A percentile compares a stretch with the other conserved stretches of the same genome.
Evolutionary conservation across 2,797 vertebrate species (phyloP).

Genomic region (Jordanella pulchra): DNA sequence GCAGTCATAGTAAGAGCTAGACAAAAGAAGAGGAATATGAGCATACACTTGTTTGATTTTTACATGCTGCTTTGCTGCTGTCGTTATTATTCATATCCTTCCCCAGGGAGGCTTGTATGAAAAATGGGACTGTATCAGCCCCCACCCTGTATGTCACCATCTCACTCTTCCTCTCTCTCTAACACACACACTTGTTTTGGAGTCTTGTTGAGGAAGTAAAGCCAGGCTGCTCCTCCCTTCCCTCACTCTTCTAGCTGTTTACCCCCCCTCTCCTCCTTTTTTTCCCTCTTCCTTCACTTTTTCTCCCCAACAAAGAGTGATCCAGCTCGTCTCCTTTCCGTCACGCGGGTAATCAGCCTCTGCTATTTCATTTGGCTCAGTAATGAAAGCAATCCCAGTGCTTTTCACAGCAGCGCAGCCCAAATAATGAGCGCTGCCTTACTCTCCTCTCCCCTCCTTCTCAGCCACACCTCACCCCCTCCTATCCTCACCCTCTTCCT

Average conservation of each 20-base stretch:
- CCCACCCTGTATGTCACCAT: conserved; percentile 46
- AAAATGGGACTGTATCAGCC: conserved; percentile 60
- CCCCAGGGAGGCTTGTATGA: conserved; percentile 65
- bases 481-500: conserved; percentile 53
- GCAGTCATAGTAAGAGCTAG: conserved; percentile 21
- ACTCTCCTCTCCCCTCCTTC: conserved; percentile 32
- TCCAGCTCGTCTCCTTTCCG: conserved; percentile 67
- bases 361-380: conserved; percentile 79
- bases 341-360: conserved; percentile 81
- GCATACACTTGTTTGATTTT: conserved; percentile 63
- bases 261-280: not conserved
- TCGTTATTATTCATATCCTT: conserved; percentile 70
- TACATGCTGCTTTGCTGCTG: conserved; percentile 56
- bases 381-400: conserved; percentile 84
- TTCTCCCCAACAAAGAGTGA: conserved; percentile 59
- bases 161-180: conserved; percentile 30
- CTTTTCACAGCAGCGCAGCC: conserved; percentile 75
- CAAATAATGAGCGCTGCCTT: conserved; percentile 78
- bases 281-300: conserved; percentile 19
- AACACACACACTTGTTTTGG: conserved; percentile 47
- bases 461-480: conserved; percentile 56
- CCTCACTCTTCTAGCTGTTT: not conserved
- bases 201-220: conserved; percentile 59
- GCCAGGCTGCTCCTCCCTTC: conserved; percentile 27
- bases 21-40: conserved; percentile 45